These are phyloP conservation scores for Drosophila varians DNA, from an alignment of 1,140 invertebrate genomes.

Conservation along the genomic window DNA sequence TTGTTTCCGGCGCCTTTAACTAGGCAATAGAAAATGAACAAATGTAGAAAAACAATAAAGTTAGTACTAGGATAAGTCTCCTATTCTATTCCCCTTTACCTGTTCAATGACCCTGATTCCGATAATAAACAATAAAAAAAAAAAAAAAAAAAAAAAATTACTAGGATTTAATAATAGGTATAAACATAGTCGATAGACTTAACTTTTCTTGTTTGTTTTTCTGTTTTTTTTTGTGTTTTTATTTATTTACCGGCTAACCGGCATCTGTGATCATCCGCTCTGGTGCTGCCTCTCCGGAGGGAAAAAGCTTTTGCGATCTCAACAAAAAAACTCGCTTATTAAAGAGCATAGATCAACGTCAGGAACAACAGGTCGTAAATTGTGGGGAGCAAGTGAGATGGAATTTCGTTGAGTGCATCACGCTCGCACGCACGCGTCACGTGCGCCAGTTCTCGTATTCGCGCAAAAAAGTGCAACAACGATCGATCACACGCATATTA, in stretches of 20 bases:
- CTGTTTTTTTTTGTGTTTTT: neutral
- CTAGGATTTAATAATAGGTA: neutral
- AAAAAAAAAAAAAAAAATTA: no score
- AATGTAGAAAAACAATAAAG: no score
- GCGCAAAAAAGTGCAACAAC: slow-evolving; percentile 42
- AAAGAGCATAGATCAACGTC: slow-evolving; percentile 40
- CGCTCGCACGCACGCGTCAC: slow-evolving; percentile 59
- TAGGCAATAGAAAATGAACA: neutral
- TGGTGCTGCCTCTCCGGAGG: neutral
- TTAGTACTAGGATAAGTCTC: no score
- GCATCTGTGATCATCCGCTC: slow-evolving; percentile 17
- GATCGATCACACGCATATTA: slow-evolving; percentile 63
- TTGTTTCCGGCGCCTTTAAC: neutral
- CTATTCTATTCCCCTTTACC: no score
- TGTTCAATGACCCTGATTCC: no score
- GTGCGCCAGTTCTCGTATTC: slow-evolving; percentile 50
- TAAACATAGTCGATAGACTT: neutral
- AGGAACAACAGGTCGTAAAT: slow-evolving; percentile 66
- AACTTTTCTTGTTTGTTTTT: neutral
- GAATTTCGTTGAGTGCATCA: slow-evolving; percentile 66
- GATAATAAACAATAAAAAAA: no score
- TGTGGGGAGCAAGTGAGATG: slow-evolving; percentile 60
- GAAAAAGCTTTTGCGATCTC: neutral
- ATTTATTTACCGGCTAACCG: slow-evolving; percentile 52
- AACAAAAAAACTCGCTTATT: slow-evolving; percentile 6